Evolutionary conservation across 2,888 invertebrate species (phyloP).

Genomic region (Apotomis betuletana): DNA sequence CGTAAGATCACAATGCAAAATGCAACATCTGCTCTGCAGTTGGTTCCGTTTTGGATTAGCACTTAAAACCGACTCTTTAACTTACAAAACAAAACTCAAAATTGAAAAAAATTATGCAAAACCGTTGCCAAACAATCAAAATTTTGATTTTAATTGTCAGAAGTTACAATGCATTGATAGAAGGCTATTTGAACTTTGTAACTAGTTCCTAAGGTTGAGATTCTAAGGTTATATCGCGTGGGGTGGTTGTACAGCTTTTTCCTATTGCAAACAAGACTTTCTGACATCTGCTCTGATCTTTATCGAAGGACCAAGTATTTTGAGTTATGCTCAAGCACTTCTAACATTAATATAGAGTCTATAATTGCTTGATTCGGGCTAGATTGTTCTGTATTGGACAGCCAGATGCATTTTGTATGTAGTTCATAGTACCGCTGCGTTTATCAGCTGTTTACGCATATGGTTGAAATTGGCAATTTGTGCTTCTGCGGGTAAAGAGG

Average conservation of each 20-base stretch:
- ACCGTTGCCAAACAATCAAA: neutral
- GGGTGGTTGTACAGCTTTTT: constrained; percentile 19
- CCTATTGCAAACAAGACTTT: constrained; percentile 22
- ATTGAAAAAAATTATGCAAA: neutral
- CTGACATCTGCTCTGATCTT: constrained; percentile 39
- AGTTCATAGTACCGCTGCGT: constrained; percentile 6
- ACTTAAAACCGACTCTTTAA: neutral
- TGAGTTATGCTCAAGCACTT: neutral
- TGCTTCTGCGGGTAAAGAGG: neutral
- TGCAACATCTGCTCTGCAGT: constrained; percentile 10
- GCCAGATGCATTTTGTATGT: constrained; percentile 30
- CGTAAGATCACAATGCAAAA: constrained; percentile 20
- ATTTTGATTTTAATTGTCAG: constrained; percentile 1
- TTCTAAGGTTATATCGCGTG: neutral
- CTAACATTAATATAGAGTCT: neutral
- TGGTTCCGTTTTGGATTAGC: neutral
- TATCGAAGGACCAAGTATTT: neutral
- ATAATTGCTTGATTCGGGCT: neutral
- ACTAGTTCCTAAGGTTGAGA: neutral
- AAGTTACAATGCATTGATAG: neutral
- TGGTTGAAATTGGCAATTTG: constrained; percentile 16
- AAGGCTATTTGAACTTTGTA: neutral
- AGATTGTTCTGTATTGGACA: neutral
- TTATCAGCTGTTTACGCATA: constrained; percentile 10
- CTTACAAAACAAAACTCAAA: neutral